Evolutionary conservation across 2,113 vertebrate genomes (phyloP), one percentile per base, ranked within the genome.

Genomic region (Motacilla tschutschensis): DNA sequence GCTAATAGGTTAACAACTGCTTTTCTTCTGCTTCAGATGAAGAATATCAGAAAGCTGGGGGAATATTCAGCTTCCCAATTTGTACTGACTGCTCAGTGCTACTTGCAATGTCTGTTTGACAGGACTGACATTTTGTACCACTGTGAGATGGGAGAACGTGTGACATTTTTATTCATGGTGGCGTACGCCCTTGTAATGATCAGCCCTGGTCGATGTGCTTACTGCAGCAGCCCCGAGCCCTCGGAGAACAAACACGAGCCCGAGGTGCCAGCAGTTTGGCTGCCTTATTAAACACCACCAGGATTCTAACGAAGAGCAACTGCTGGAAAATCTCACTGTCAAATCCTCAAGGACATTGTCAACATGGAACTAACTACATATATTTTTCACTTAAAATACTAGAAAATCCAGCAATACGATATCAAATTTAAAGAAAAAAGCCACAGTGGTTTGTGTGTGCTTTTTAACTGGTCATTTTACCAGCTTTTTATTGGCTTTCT

Each of bases 151-250:
- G 97, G 97, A 94, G 96, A 97, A 97, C 77, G 95, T 96, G 97
- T 98, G 97, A 98, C 97, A 98, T 97, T 98, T 98, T 98, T 98
- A 98, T 98, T 97, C 97, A 97, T 97, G 96, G 97, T 97, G 96
- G 96, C 96, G 96, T 96, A 97, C 96, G 97, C 97, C 97, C 98
- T 98, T 98, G 98, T 98, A 98, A 98, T 98, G 97, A 98, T 98
- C 97, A 97, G 97, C 97, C 96, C 96, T 96, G 97, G 97, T 97
- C 97, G 97, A 97, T 97, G 96, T 97, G 97, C 96, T 97, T 96
- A 97, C 97, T 96, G 96, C 96, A 97, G 97, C 96, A 97, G 96
- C 96, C 96, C 97, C 95, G 87, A 97, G 96, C 97, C 97, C 97
- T 97, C 95, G 81, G 96, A 97, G 97, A 98, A 97, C 97, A 97